phyloP scores from a whole-genome alignment of 2,888 invertebrate species.

The Scrobipalpa atriplicella region DNA sequence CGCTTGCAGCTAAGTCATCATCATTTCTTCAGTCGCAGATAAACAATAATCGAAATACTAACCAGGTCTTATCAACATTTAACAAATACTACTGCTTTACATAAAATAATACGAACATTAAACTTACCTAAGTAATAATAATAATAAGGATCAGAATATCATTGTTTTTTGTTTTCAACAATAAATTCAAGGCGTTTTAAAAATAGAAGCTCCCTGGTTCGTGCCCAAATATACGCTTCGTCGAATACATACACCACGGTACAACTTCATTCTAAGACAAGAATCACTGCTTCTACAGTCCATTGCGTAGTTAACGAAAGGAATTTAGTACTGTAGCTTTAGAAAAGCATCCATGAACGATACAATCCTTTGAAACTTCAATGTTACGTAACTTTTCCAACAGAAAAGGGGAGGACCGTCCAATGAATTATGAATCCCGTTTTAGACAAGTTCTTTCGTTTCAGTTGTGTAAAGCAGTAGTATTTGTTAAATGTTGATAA shows the following conservation, averaged over 20 bases:
- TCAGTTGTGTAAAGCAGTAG: neutral
- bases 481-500: conserved; percentile 21
- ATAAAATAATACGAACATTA: too few species aligned
- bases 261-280: neutral
- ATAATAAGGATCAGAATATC: too few species aligned
- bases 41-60: too few species aligned
- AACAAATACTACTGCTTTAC: too few species aligned
- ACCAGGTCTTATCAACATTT: too few species aligned
- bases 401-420: neutral
- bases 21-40: too few species aligned
- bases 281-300: neutral
- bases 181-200: conserved; percentile 4
- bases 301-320: neutral
- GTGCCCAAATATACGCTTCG: conserved; percentile 9
- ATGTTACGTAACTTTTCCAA: neutral
- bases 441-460: neutral
- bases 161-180: neutral
- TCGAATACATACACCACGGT: neutral
- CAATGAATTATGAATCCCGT: conserved; percentile 18
- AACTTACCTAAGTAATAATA: too few species aligned
- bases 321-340: neutral
- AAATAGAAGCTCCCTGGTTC: neutral
- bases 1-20: too few species aligned
- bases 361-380: neutral
- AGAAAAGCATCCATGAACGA: neutral